phyloP scores from a whole-genome alignment of 2,113 vertebrate species.

The Eulemur rufifrons region DNA sequence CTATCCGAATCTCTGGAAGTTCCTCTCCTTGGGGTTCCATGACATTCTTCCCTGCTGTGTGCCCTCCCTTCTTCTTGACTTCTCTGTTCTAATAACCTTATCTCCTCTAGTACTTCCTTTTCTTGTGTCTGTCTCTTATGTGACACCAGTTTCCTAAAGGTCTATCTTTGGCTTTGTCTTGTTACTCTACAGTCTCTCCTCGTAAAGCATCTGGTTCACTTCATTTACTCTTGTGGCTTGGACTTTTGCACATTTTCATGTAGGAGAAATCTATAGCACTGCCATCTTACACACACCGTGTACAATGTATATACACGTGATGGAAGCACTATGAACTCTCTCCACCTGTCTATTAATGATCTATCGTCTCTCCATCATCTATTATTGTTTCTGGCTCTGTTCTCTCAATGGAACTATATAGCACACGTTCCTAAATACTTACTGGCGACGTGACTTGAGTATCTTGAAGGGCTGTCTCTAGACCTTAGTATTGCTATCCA shows the following conservation, averaged over 20 bases:
- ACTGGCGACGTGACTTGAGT: background rate
- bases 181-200: background rate
- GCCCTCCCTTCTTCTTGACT: background rate
- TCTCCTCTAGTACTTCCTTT: background rate
- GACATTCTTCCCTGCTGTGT: background rate
- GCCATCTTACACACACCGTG: background rate
- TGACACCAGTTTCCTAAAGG: background rate
- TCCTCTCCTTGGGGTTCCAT: background rate
- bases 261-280: background rate
- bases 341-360: background rate
- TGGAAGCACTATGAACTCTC: background rate
- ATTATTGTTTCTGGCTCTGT: background rate
- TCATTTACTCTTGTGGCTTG: background rate
- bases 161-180: background rate
- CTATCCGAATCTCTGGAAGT: background rate
- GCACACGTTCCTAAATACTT: background rate
- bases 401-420: background rate
- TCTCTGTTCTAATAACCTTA: background rate
- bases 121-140: background rate
- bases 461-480: background rate
- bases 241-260: background rate
- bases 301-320: background rate
- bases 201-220: background rate
- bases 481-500: background rate
- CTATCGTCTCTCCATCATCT: background rate